Evolutionary conservation across 2,113 vertebrate species (phyloP), one percentile per base, ranked within the genome.

Genomic region (Pungitius pungitius): DNA sequence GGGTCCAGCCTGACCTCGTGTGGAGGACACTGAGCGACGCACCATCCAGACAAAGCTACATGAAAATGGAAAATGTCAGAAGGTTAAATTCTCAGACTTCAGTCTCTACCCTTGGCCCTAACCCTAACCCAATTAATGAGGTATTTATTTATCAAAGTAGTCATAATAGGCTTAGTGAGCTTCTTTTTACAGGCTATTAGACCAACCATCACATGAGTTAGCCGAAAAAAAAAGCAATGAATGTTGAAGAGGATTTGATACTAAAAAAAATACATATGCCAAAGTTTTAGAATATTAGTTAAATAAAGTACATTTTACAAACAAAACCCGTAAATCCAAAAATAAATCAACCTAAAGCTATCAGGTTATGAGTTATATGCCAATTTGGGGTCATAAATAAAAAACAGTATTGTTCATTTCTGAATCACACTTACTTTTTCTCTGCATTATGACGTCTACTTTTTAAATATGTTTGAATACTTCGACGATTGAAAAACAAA

Each of bases 1-100:
- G 68, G 84, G 78, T 59, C 68, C 4, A 88, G 81, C 4, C 87
- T 90, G 90, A 87, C 84, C 85, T 83, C 88, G 58, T 72, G 84
- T 90, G 91, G 89, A 74, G 22, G 2, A 71, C 3, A 13, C 1
- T 17, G 63, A 3, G 56, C 47, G 78, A 22, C 54, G 61, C 88
- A 80, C 7, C 15, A 77, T 12, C n/a, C 14, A 59, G 20, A 39
- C 15, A 22, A 15, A 20, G 26, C 39, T 22, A 0, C 27, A 52
- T 0, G 13, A 13, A 20, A 45, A 8, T 10, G 17, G 51, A 24
- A 24, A 6, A 49, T 52, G 3, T 52, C 51, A 54, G 6, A 45
- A 24, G 39, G 57, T 68, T 27, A 13, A 12, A 47, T 49, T 22
- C 10, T 17, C n/a, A 3, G 22, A 12, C 8, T 11, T 27, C 4